Evolutionary conservation across 2,113 vertebrate species (phyloP).

Genomic region (Thermophis baileyi): DNA sequence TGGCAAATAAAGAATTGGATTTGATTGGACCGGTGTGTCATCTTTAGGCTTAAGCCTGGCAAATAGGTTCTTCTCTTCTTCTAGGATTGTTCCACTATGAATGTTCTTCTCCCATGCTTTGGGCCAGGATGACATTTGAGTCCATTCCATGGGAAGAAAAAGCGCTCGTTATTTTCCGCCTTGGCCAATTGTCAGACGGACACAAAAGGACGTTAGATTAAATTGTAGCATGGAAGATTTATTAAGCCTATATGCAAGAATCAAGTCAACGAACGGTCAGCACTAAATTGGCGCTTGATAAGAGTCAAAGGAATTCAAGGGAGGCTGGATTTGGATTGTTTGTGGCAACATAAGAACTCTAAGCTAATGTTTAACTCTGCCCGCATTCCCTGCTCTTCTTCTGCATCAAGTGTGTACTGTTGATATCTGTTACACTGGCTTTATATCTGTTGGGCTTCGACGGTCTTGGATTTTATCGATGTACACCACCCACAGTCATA

Average conservation of each 20-base stretch:
- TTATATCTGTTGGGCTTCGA: neutral
- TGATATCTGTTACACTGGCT: neutral
- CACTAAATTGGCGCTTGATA: no score
- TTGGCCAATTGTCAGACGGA: neutral
- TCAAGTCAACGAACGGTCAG: no score
- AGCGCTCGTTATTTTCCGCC: neutral
- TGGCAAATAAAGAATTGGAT: neutral
- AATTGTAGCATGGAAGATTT: no score
- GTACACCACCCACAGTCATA: neutral
- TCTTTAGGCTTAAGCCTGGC: no score
- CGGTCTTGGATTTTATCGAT: neutral
- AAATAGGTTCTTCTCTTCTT: neutral
- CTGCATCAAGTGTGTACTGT: neutral
- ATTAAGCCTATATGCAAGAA: no score
- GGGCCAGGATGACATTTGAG: neutral
- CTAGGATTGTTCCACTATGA: neutral
- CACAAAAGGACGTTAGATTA: no score
- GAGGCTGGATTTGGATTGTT: no score
- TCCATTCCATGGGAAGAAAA: neutral
- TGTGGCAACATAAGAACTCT: no score
- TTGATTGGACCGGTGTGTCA: no score
- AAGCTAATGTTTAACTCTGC: no score
- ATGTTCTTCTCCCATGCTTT: neutral
- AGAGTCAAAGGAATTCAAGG: no score
- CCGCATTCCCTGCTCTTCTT: no score